Evolutionary conservation across 2,888 invertebrate genomes (phyloP).

Genomic region (Cephus sareptanus): DNA sequence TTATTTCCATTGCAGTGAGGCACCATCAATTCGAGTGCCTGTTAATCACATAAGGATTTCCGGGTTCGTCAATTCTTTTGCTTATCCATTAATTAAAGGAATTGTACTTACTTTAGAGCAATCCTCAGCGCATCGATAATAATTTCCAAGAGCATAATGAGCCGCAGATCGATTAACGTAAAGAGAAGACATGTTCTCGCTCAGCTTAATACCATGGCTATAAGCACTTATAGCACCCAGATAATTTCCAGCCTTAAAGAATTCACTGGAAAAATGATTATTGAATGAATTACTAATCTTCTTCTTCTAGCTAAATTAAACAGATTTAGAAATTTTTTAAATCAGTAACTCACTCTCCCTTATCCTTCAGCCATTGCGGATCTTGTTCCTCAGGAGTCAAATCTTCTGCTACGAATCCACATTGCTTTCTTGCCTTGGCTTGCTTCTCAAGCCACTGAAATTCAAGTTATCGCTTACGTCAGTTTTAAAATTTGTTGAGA

Average conservation of each 20-base stretch:
- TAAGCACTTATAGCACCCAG: slow-evolving; percentile 86
- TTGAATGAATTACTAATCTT: background rate
- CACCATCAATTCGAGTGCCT: slow-evolving; percentile 79
- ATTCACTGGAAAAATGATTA: slow-evolving; percentile 67
- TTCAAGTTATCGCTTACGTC: slow-evolving; percentile 5
- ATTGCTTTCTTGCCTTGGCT: slow-evolving; percentile 75
- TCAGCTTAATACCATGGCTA: slow-evolving; percentile 80
- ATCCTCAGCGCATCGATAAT: slow-evolving; percentile 75
- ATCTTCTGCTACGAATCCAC: slow-evolving; percentile 79
- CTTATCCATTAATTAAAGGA: background rate
- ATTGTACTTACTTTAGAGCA: slow-evolving; percentile 67
- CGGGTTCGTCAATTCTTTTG: background rate
- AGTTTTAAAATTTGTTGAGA: background rate
- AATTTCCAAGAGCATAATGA: slow-evolving; percentile 82
- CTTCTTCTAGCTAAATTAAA: slow-evolving; percentile 16
- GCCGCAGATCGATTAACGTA: slow-evolving; percentile 83
- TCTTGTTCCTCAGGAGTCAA: slow-evolving; percentile 83
- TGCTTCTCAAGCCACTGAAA: slow-evolving; percentile 81
- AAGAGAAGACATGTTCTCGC: slow-evolving; percentile 77
- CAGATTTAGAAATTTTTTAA: slow-evolving; percentile 4
- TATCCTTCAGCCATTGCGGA: slow-evolving; percentile 84
- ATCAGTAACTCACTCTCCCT: slow-evolving; percentile 74
- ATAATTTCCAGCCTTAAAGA: slow-evolving; percentile 80
- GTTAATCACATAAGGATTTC: slow-evolving; percentile 23
- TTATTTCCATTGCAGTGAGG: slow-evolving; percentile 81